Conservation (phyloP, 2,113 vertebrate species). For the Cyanoderma ruficeps region DNA sequence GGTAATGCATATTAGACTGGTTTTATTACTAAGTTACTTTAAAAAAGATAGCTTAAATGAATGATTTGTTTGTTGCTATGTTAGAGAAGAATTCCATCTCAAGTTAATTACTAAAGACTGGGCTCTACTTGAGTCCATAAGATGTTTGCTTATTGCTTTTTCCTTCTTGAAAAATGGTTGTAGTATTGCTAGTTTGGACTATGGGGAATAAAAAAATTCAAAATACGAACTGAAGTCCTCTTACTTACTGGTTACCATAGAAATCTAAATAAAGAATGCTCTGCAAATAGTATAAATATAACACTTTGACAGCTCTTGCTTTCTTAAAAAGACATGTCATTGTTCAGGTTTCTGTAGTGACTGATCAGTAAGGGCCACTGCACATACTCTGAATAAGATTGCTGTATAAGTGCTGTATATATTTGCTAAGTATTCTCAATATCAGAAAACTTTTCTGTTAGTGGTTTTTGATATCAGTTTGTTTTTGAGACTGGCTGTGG, state of each 20-base stretch:
- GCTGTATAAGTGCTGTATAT: not conserved
- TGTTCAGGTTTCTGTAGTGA: not conserved
- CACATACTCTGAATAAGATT: not conserved
- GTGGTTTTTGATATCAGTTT: not conserved
- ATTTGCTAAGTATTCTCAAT: not conserved
- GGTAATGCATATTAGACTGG: not conserved
- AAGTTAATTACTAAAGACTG: not conserved
- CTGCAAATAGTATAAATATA: conserved; percentile 40
- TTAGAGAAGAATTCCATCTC: not conserved
- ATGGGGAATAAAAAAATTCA: conserved; percentile 3
- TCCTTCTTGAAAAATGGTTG: not conserved
- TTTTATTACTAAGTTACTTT: not conserved
- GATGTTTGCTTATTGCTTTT: not conserved
- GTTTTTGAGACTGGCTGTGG: not conserved
- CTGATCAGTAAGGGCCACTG: not conserved
- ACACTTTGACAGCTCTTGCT: not conserved
- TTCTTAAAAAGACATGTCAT: conserved; percentile 10
- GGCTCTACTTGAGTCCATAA: not conserved
- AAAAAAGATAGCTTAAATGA: not conserved
- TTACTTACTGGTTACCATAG: conserved; percentile 39
- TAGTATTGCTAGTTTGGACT: not conserved
- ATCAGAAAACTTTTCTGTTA: not conserved
- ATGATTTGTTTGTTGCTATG: not conserved
- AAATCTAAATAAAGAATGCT: conserved; percentile 57
- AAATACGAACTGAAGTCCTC: not conserved